Base-by-base conservation (phyloP, 2,113 vertebrate genomes). In the Parus major region DNA sequence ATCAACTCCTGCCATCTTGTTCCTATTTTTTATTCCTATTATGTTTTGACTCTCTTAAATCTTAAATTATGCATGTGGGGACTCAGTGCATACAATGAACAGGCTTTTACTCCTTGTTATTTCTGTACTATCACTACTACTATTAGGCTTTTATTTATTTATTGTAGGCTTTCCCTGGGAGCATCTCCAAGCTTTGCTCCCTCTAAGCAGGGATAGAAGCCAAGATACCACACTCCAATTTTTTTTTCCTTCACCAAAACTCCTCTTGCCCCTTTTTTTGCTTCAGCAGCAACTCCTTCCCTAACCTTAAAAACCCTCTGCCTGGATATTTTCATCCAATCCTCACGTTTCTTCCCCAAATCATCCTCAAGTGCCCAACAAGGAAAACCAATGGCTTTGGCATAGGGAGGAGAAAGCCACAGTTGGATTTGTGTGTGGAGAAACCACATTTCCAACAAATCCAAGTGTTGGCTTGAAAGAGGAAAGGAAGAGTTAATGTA, bases 41-140 rank as follows among this genome's bases (percentile, higher is more conserved):
- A 1, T 18, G 12, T 35, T 64, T 28, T 1, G 11, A 19, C 27
- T 21, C 49, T 39, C 44, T 61, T 9, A 25, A 86, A 44, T 13
- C 41, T 41, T 24, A n/a, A 39, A 39, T 39, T 39, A 39, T 39
- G 39, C 64, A 29, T 4, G 7, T 0, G 2, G 3, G 25, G 39
- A 29, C 13, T 75, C 3, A 0, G 12, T 15, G 42, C 2, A 1
- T 1, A 33, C 21, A 36, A 68, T 2, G 13, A 3, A 55, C 4
- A 68, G 17, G 29, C 4, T 88, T 92, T 69, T 56, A 39, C 7
- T 64, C 66, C 9, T 42, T 25, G 23, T 28, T 56, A 3, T 28
- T 71, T 60, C 52, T 35, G 2, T 33, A 8, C 49, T 39, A 20
- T 55, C 46, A 27, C 20, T 61, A 27, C 27, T 70, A 27, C 12